Conservation (phyloP, 2,113 vertebrate genomes). For the Felis catus region F.catus_Fca126_mat1.0 CM031418.1:51821501-51822000, state of each 20-base stretch:
- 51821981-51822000: constrained; percentile 50
- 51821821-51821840: not conserved
- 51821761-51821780: not conserved
- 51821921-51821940: not conserved
- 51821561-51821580: constrained; percentile 76
- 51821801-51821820: not conserved
- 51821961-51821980: constrained; percentile 39
- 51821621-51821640: not conserved
- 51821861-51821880: constrained; percentile 11
- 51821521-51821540: constrained; percentile 67
- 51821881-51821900: not conserved
- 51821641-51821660: not conserved
- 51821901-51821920: not conserved
- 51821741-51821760: not conserved
- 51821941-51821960: not conserved
- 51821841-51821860: not conserved
- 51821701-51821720: not conserved
- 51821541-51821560: constrained; percentile 45
- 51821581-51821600: constrained; percentile 73
- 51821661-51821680: not conserved
- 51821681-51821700: not conserved
- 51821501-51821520: constrained; percentile 70
- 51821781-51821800: not conserved
- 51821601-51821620: constrained; percentile 78
- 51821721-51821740: constrained; percentile 12